Evolutionary conservation across 2,113 vertebrate genomes (phyloP).

Genomic region (Ranitomeya imitator): DNA sequence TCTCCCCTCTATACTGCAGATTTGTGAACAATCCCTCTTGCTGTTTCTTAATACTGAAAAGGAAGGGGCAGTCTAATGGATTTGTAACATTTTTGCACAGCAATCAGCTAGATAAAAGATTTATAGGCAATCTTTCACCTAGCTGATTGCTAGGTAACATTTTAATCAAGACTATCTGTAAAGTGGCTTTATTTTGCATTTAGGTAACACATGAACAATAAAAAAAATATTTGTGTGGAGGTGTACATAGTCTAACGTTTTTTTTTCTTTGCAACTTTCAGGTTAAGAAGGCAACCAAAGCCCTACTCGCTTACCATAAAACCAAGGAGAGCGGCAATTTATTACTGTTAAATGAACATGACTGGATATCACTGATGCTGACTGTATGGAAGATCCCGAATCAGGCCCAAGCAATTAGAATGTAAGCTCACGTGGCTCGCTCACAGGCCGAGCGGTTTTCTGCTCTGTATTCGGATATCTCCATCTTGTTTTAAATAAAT

Average conservation of each 20-base stretch:
- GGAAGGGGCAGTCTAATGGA: no score
- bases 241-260: neutral
- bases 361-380: slow-evolving; percentile 79
- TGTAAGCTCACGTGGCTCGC: slow-evolving; percentile 72
- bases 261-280: slow-evolving; percentile 61
- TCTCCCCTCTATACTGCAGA: no score
- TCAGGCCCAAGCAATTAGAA: slow-evolving; percentile 72
- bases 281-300: slow-evolving; percentile 84
- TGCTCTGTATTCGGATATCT: neutral
- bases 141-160: no score
- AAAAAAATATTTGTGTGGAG: no score
- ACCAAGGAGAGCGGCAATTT: slow-evolving; percentile 63
- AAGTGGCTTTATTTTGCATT: no score
- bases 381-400: slow-evolving; percentile 87
- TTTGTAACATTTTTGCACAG: no score
- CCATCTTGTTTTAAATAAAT: neutral
- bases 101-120: no score
- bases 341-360: slow-evolving; percentile 74
- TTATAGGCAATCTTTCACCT: no score
- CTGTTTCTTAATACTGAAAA: no score
- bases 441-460: neutral
- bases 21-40: no score
- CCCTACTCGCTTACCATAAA: slow-evolving; percentile 76
- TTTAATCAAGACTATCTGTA: no score
- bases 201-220: no score